These are phyloP conservation scores for Epizoanthus illoricatus DNA, from an alignment of 92 coral and sea anemone genomes.

Conservation along the genomic window DNA sequence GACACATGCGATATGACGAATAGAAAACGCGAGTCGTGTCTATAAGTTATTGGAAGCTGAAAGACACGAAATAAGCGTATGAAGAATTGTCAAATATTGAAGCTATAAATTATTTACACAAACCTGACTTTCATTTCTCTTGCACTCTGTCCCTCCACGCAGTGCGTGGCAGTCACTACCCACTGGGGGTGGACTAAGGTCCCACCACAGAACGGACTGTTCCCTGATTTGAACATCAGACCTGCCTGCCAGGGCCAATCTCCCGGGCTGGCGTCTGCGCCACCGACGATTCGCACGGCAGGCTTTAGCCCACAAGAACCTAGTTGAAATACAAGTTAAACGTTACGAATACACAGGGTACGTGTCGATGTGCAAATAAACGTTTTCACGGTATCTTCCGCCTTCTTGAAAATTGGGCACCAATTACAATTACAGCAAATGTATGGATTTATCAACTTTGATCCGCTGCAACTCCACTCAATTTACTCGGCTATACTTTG, in stretches of 20 bases:
- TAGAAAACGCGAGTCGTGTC: not conserved
- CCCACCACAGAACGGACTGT: conserved; percentile 24
- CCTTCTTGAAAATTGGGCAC: too few relatives aligned
- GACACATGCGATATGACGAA: too few relatives aligned
- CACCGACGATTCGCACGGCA: conserved; percentile 49
- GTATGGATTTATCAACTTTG: too few relatives aligned
- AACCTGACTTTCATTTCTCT: conserved; percentile 2
- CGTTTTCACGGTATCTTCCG: too few relatives aligned
- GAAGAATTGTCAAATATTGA: not conserved
- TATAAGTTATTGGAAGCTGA: not conserved
- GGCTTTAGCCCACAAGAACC: conserved; percentile 60
- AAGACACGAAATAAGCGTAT: not conserved
- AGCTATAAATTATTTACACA: not conserved
- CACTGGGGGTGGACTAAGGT: conserved; percentile 22
- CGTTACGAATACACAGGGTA: not conserved
- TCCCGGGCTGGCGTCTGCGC: conserved; percentile 41
- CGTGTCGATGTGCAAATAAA: not conserved
- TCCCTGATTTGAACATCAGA: conserved; percentile 22
- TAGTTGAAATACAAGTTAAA: not conserved
- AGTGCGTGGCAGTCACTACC: conserved; percentile 28
- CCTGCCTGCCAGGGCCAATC: conserved; percentile 40
- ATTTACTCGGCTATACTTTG: too few relatives aligned
- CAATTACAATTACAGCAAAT: too few relatives aligned
- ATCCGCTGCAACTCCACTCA: too few relatives aligned
- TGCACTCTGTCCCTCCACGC: conserved; percentile 18